Percentiles rank a stretch among this genome's conserved stretches.
Evolutionary conservation across 2,888 invertebrate species (phyloP).

Genomic region (Saturnia japonica): DNA sequence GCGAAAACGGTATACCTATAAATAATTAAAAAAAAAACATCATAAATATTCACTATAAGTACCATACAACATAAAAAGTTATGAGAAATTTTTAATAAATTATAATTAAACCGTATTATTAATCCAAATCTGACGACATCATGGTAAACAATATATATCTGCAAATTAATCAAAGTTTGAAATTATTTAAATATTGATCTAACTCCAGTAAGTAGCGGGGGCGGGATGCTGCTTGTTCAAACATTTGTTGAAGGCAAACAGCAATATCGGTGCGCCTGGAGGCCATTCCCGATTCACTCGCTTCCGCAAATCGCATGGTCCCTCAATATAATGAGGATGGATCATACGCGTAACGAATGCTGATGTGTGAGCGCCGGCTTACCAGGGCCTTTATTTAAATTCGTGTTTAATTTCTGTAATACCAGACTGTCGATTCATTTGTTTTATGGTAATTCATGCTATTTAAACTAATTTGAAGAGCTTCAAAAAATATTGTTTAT

Average conservation of each 20-base stretch:
- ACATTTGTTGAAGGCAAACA: constrained; percentile 73
- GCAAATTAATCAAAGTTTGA: constrained; percentile 81
- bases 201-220: constrained; percentile 77
- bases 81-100: background rate
- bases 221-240: constrained; percentile 53
- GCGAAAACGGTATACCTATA: too few species aligned
- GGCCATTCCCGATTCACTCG: constrained; percentile 53
- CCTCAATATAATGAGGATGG: constrained; percentile 74
- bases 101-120: constrained; percentile 6
- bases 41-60: background rate
- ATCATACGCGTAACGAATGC: constrained; percentile 53
- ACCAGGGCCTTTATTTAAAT: constrained; percentile 52
- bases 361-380: constrained; percentile 59
- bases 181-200: constrained; percentile 80
- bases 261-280: constrained; percentile 75
- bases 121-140: constrained; percentile 54
- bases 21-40: background rate
- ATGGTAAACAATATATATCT: constrained; percentile 75
- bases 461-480: background rate
- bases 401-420: constrained; percentile 41
- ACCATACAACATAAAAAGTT: background rate
- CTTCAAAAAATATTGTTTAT: background rate
- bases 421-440: constrained; percentile 19
- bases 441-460: constrained; percentile 7
- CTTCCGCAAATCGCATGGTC: constrained; percentile 47